Evolutionary conservation across 2,888 invertebrate genomes (phyloP), one percentile per base, ranked within the genome.

Genomic region (Plusia festucae): DNA sequence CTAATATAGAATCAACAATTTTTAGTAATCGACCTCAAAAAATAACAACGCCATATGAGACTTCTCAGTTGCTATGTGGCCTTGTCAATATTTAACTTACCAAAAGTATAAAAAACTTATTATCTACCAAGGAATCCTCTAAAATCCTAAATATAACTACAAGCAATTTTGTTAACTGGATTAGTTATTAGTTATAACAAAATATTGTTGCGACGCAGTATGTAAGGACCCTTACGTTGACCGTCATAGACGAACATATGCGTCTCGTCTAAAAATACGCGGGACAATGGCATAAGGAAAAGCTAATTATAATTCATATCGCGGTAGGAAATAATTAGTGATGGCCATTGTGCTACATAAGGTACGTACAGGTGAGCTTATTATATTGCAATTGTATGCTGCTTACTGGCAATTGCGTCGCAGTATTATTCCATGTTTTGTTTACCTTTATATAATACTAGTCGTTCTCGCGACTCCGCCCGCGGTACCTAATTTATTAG

Each of bases 271-370:
- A 82, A 73, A 82, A 81, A 82, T 83, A 83, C 22, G 32, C 62
- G 69, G 62, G 70, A 82, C 82, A 81, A 82, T 82, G 78, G 81
- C 73, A 73, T 73, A 72, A 73, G 76, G 74, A 79, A 72, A 79
- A 67, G 58, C 73, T 81, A 81, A 81, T 81, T 73, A 79, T 81
- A 76, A 70, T 74, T 49, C 53, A 71, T 73, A 70, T 67, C 63
- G 34, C 53, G 49, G 62, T 51, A 66, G 66, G 79, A 75, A 73
- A 60, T 65, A 70, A 74, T 76, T 67, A 73, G 52, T 67, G 24
- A 56, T 40, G 8, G 58, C 51, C 13, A 63, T 54, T 15, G 60
- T 44, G 24, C 32, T 51, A 30, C 55, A 57, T 54, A 64, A 58
- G 20, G 32, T 69, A 55, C 20, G 32, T 52, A 49, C 76, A 78